Evolutionary conservation across 2,113 vertebrate species (phyloP), one percentile per base, ranked within the genome.

Genomic region (Anolis sagrei): DNA sequence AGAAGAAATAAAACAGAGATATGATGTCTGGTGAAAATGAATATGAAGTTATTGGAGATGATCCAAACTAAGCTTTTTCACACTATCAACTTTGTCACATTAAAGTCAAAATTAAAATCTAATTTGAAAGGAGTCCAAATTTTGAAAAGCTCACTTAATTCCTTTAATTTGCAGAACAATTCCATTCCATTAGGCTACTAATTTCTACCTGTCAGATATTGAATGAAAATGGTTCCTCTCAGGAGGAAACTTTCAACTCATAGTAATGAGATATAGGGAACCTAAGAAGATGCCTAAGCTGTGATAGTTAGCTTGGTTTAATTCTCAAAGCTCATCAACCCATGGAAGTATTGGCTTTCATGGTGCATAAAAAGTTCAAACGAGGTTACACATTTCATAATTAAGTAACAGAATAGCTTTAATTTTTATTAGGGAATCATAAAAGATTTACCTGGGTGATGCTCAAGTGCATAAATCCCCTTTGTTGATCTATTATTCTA

Each of bases 161-260:
- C 96, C 93, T 97, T 96, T 93, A 96, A 97, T 97, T 97, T 97
- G 93, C 95, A 94, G 95, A 97, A 96, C 89, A 95, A 97, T 96
- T 97, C 96, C 95, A 94, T 98, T 97, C 95, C 94, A 97, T 97
- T 98, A 97, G 94, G 96, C 94, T 96, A 95, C 96, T 97, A 97
- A 98, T 97, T 97, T 98, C 95, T 97, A 95, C 95, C 97, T 97
- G 96, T 97, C 97, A 97, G 96, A 96, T 92, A 94, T 19, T 69
- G 93, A 96, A 95, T 92, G 93, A 95, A 96, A 97, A 94, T 85
- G 88, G 91, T 94, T 90, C 90, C 93, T 97, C 96, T 94, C 95
- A 90, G 88, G 95, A 96, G 95, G 83, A 94, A 96, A 95, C 90
- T 94, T 95, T 83, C 87, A 88, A 93, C 93, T 96, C 96, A 90